These are phyloP conservation scores for Phengaris arion DNA, from an alignment of 2,888 invertebrate species.

Conservation along the genomic window DNA sequence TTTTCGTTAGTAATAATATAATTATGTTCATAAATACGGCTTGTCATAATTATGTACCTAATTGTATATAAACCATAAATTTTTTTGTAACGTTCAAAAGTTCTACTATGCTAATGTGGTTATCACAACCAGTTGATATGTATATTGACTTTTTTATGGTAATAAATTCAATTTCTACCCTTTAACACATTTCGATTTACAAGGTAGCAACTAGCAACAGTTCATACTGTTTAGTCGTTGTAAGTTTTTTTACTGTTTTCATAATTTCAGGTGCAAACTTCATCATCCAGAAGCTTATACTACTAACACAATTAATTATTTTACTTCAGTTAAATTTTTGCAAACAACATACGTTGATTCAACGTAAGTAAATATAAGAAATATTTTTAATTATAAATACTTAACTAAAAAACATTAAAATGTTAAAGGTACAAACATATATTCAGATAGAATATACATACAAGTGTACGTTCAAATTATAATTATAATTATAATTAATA, in stretches of 20 bases:
- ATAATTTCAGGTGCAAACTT: not conserved
- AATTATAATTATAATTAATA: no score
- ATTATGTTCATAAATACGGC: not conserved
- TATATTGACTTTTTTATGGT: slow-evolving; percentile 26
- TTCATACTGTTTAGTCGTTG: not conserved
- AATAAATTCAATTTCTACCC: slow-evolving; percentile 21
- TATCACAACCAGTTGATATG: slow-evolving; percentile 28
- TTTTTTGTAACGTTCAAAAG: slow-evolving; percentile 1
- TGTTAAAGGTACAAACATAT: not conserved
- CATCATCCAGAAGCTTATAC: not conserved
- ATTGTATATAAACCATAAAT: slow-evolving; percentile 14
- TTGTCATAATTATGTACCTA: not conserved
- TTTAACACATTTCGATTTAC: not conserved
- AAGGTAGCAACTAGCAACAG: not conserved
- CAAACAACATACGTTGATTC: not conserved
- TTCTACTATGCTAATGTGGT: slow-evolving; percentile 16
- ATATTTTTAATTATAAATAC: not conserved
- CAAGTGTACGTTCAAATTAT: not conserved
- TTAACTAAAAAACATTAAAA: not conserved
- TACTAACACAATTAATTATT: not conserved
- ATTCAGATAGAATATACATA: not conserved
- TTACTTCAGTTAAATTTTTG: not conserved
- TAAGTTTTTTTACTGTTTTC: not conserved
- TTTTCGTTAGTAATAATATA: not conserved
- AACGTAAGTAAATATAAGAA: not conserved